Evolutionary conservation across 2,113 vertebrate genomes (phyloP), one percentile per base, ranked within the genome.

Genomic region (Indicator indicator): DNA sequence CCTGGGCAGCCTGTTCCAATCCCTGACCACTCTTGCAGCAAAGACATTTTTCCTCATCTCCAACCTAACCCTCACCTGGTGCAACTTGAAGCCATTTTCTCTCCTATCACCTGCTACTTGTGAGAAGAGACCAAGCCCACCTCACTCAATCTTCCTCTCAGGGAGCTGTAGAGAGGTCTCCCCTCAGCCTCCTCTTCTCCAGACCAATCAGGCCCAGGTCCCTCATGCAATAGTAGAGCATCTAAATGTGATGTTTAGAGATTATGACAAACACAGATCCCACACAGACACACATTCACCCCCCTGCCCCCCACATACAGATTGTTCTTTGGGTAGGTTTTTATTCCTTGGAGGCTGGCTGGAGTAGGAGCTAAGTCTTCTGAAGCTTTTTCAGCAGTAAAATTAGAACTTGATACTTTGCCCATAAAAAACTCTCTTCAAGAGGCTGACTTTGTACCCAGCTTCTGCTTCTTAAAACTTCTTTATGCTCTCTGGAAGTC

Each of bases 331-430:
- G 19, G 36, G 11, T 83, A 6, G 12, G 13, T 20, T 38, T 40
- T n/a, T 48, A 17, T 75, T 81, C 84, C 81, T 78, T 52, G 68
- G 62, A 19, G 52, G 42, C 27, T 46, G 79, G 69, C 38, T 33
- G 58, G 81, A 42, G 77, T 42, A 69, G 62, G 77, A 84, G 71
- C 64, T 26, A 60, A 82, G 19, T 26, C 77, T 78, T 48, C 15
- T 0, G 0, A 78, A 81, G 74, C 32, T 0, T 64, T 91, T 82
- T 63, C 56, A 6, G 28, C 16, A 11, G 62, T 63, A 86, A 88
- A 96, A 86, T 30, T 32, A 88, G 70, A 68, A 60, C 33, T 62
- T 69, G 81, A 30, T 93, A 32, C 65, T 94, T 92, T 89, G 30
- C 72, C 44, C 52, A 50, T 75, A 46, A 52, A 76, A 14, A 83